phyloP scores from a whole-genome alignment of 37 sponge, comb jelly and placozoan species.

The Halisarca cf. caerulea region DNA sequence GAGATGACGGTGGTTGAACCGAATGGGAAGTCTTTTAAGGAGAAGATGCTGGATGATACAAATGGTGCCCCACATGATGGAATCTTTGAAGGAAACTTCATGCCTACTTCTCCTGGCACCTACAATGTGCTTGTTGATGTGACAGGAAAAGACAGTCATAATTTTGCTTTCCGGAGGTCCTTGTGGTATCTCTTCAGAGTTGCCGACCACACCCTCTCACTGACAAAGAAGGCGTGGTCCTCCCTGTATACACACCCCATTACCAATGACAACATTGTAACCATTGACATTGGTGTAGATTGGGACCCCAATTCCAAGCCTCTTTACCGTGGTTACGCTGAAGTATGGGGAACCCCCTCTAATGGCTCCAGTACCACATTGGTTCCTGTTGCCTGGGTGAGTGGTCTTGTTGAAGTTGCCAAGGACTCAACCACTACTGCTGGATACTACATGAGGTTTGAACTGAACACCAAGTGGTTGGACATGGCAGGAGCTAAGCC shows the following conservation, averaged over 20 bases:
- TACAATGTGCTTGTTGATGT: background rate
- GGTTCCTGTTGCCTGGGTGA: conserved; percentile 48
- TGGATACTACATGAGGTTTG: background rate
- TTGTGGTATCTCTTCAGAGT: conserved; percentile 29
- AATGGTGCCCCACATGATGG: background rate
- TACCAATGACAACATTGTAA: conserved; percentile 14
- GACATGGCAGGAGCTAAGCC: conserved; percentile 5
- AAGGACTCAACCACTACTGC: background rate
- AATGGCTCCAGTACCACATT: background rate
- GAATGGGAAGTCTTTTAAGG: background rate
- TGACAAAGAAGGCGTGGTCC: background rate
- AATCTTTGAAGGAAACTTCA: conserved; percentile 6
- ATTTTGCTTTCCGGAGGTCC: background rate
- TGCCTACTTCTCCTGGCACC: background rate
- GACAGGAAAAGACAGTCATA: background rate
- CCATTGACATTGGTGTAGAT: background rate
- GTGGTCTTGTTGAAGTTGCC: conserved; percentile 17
- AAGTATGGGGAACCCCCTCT: conserved; percentile 35
- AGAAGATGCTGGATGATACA: background rate
- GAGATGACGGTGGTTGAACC: background rate
- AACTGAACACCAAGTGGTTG: conserved; percentile 16
- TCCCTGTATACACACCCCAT: conserved; percentile 20
- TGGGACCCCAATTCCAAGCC: background rate
- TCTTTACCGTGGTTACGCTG: conserved; percentile 25
- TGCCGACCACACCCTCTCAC: background rate